Percentiles rank a stretch among this genome's conserved stretches.
phyloP scores from a whole-genome alignment of 2,888 invertebrate species.

The Argyresthia goedartella region DNA sequence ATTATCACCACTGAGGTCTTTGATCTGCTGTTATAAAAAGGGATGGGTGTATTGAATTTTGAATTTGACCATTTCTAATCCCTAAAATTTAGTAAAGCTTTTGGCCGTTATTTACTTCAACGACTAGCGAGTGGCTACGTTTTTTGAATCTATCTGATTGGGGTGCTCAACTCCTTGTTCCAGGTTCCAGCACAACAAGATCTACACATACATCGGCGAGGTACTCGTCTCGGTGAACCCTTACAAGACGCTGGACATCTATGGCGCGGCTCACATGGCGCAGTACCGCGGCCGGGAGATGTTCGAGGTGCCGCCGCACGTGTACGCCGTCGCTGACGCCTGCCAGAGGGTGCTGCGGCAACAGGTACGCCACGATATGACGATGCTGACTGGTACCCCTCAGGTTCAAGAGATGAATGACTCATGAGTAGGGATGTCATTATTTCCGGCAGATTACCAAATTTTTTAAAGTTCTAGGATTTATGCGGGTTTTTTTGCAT shows the following conservation, averaged over 20 bases:
- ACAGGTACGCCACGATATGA: constrained; percentile 60
- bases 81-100: too few relatives aligned
- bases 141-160: too few relatives aligned
- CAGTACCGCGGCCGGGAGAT: constrained; percentile 93
- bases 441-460: too few relatives aligned
- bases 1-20: too few relatives aligned
- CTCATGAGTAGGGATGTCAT: not conserved
- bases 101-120: too few relatives aligned
- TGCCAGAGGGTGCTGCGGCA: constrained; percentile 96
- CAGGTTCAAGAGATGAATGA: not conserved
- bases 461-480: too few relatives aligned
- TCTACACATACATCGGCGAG: constrained; percentile 99
- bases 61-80: too few relatives aligned
- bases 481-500: too few relatives aligned
- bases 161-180: not conserved
- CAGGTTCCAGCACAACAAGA: constrained; percentile 91
- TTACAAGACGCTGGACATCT: constrained; percentile 93
- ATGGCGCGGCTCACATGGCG: constrained; percentile 86
- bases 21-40: too few relatives aligned
- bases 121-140: too few relatives aligned
- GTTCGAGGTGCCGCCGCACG: constrained; percentile 97
- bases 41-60: too few relatives aligned
- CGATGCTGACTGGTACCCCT: too few relatives aligned
- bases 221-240: constrained; percentile 98
- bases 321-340: constrained; percentile 97